Conservation (phyloP, 2,888 invertebrate species). For the Leptopilina drosophilae region DNA sequence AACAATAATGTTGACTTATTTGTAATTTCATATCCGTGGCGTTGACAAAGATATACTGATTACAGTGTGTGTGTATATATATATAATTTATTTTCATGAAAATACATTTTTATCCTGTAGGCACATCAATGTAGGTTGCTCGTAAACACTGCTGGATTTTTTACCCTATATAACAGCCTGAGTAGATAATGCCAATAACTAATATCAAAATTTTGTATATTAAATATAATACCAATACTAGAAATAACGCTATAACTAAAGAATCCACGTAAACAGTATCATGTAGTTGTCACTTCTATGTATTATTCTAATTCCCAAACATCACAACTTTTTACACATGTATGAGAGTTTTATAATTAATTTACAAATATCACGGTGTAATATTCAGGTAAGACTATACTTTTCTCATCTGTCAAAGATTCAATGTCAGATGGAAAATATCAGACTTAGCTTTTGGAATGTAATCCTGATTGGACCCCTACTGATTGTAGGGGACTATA, state of each 20-base stretch:
- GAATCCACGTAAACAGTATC: not conserved
- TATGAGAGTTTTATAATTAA: not conserved
- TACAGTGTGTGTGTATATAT: too few relatives aligned
- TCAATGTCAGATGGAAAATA: too few relatives aligned
- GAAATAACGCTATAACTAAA: conserved; percentile 7
- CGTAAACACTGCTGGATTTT: conserved; percentile 75
- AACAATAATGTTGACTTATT: conserved; percentile 56
- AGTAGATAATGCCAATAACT: conserved; percentile 63
- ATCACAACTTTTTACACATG: not conserved
- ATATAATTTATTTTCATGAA: conserved; percentile 54
- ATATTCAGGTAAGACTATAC: too few relatives aligned
- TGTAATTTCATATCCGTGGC: conserved; percentile 33
- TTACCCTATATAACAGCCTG: conserved; percentile 67
- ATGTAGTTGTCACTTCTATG: conserved; percentile 19
- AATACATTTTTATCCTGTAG: conserved; percentile 71
- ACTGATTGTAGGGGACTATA: too few relatives aligned
- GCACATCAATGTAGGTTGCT: conserved; percentile 76
- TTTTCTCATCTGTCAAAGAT: too few relatives aligned
- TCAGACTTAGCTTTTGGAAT: too few relatives aligned
- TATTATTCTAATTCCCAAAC: not conserved
- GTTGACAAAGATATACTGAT: conserved; percentile 49
- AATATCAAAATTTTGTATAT: conserved; percentile 54
- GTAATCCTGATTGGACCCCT: too few relatives aligned
- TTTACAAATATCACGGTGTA: too few relatives aligned
- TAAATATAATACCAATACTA: conserved; percentile 19